Conservation (phyloP, 1,140 invertebrate species). For the Aphaenogaster ashmeadi region DNA sequence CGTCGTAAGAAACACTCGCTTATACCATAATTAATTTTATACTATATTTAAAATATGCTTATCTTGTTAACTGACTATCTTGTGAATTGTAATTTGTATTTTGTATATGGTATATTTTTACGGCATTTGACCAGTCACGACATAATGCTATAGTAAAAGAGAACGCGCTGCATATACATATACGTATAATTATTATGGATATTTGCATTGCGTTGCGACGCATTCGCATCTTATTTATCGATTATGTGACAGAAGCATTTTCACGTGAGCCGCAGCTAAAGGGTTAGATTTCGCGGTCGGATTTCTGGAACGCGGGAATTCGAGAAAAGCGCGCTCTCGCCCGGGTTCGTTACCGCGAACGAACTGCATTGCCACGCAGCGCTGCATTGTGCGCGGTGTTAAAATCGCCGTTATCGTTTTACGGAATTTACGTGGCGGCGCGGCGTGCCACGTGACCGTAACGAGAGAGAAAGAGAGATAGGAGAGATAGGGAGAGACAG, state of each 20-base stretch:
- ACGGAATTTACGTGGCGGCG: slow-evolving; percentile 40
- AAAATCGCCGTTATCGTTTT: slow-evolving; percentile 59
- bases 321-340: slow-evolving; percentile 19
- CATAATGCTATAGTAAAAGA: not conserved
- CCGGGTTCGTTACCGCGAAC: slow-evolving; percentile 12
- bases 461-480: slow-evolving; percentile 6
- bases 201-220: not conserved
- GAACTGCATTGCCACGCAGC: slow-evolving; percentile 14
- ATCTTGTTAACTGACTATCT: not conserved
- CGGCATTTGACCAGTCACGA: not conserved
- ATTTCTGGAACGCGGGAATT: not conserved
- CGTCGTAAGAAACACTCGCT: not conserved
- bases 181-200: not conserved
- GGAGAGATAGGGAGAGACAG: not conserved
- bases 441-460: slow-evolving; percentile 16
- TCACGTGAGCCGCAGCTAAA: not conserved
- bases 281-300: not conserved
- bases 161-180: not conserved
- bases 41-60: not conserved
- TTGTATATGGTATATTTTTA: not conserved
- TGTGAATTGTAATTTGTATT: not conserved
- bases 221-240: not conserved
- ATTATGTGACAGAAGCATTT: slow-evolving; percentile 2
- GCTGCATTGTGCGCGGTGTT: slow-evolving; percentile 34
- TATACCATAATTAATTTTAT: not conserved